A percentile compares a stretch with the other conserved stretches of the same genome.
Conservation (phyloP, 1,140 invertebrate species). For the Danaus melanippus region DNA sequence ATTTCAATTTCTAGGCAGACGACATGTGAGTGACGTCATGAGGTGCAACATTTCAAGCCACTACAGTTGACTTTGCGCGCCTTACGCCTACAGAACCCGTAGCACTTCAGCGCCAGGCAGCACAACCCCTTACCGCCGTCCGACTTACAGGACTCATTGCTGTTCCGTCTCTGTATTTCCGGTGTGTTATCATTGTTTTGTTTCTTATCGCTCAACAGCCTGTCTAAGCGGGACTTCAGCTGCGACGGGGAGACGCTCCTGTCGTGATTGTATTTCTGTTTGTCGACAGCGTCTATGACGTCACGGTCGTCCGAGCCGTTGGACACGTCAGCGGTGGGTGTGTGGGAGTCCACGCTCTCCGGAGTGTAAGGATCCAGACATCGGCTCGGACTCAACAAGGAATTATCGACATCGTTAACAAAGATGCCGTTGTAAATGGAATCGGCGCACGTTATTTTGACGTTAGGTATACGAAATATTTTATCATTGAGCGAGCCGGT, state of each 20-base stretch:
- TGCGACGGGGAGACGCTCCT: conserved; percentile 73
- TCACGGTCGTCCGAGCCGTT: conserved; percentile 42
- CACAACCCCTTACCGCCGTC: conserved; percentile 47
- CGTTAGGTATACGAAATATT: conserved; percentile 54
- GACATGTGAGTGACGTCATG: conserved; percentile 27
- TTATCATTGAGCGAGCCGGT: conserved; percentile 57
- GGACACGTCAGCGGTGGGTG: conserved; percentile 73
- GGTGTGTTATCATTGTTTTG: conserved; percentile 25
- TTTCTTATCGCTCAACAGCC: conserved; percentile 36
- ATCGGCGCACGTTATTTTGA: conserved; percentile 72
- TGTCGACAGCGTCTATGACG: conserved; percentile 23
- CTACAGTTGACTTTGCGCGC: conserved; percentile 48
- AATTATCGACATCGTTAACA: conserved; percentile 72
- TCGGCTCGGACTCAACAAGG: conserved; percentile 55
- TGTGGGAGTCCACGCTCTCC: conserved; percentile 82
- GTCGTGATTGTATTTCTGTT: conserved; percentile 34
- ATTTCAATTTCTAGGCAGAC: not conserved
- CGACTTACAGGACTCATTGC: conserved; percentile 53
- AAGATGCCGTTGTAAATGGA: conserved; percentile 62
- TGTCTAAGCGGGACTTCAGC: conserved; percentile 64
- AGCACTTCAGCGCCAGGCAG: conserved; percentile 57
- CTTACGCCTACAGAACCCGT: conserved; percentile 51
- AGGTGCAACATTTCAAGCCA: conserved; percentile 51
- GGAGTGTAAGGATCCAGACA: conserved; percentile 82
- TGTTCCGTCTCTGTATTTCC: conserved; percentile 45